Conservation (phyloP, 1,140 invertebrate genomes). For the Atta colombica region DNA sequence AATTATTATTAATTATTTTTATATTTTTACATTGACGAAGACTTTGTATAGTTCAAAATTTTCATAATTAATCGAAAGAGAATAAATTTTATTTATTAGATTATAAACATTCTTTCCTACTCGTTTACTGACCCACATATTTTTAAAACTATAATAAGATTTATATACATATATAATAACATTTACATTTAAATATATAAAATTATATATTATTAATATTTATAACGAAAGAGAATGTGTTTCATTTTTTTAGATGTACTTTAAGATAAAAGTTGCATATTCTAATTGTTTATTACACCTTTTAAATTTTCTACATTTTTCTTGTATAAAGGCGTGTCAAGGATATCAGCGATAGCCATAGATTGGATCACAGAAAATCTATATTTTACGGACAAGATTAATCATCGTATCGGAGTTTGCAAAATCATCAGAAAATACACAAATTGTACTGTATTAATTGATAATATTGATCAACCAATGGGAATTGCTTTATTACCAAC, state of each 20-base stretch:
- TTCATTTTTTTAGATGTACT: neutral
- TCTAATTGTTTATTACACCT: neutral
- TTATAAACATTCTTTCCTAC: no score
- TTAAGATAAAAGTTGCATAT: neutral
- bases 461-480: slow-evolving; percentile 87
- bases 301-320: slow-evolving; percentile 58
- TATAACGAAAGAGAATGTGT: neutral
- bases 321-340: slow-evolving; percentile 87
- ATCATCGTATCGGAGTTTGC: slow-evolving; percentile 92
- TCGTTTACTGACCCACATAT: no score
- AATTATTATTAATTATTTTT: no score
- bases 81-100: no score
- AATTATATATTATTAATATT: slow-evolving; percentile 86
- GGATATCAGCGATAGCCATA: slow-evolving; percentile 92
- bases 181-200: slow-evolving; percentile 87
- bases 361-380: slow-evolving; percentile 94
- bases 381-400: slow-evolving; percentile 92
- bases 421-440: slow-evolving; percentile 86
- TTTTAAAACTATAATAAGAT: no score
- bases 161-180: no score
- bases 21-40: no score
- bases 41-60: no score
- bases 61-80: no score
- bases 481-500: slow-evolving; percentile 89
- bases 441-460: slow-evolving; percentile 88